Base-by-base conservation (phyloP, 2,888 invertebrate genomes). In the Coelopa pilipes region DNA sequence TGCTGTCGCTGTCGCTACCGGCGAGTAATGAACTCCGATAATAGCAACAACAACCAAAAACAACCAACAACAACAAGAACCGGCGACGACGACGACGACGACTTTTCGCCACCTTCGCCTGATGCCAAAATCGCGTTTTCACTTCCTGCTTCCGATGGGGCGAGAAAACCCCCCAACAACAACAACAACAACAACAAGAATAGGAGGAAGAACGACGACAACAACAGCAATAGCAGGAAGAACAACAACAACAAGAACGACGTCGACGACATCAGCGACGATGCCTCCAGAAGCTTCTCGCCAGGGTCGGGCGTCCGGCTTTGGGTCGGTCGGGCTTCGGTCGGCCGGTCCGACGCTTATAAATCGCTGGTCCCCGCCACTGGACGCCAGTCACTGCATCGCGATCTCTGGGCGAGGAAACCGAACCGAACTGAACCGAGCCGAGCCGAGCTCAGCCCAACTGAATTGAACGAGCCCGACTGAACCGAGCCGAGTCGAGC, bases 71-170 rank as follows among this genome's bases (percentile, higher is more conserved):
- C n/a, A 53, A 53, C 13, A 9, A 53, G 19, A 59, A 17, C 11
- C 57, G 45, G 17, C 24, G 24, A 69, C 50, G 19, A 49, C n/a
- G 24, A 62, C 13, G 15, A 34, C 12, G 34, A 34, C 19, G 59
- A 21, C 59, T 59, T 59, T 59, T 17, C 19, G 59, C 21, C 59
- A 10, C 12, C 59, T 12, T 17, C n/a, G 19, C 12, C 50, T n/a
- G 69, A 57, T 69, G 69, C 55, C 69, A 57, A 57, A 69, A 66
- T 49, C 21, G 49, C 17, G n/a, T 45, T 13, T 59, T n/a, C 59
- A 47, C 70, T 70, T 60, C 59, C 59, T 49, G 24, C 24, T 69
- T 69, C 69, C 69, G 69, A 47, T 34, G 45, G 7, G 46, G n/a
- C 45, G 46, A 50, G 50, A 3, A 15, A 66, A 9, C 3, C n/a